A percentile compares a stretch with the other conserved stretches of the same genome.
Evolutionary conservation across 2,888 invertebrate species (phyloP).

Genomic region (Pyrrhia umbra): DNA sequence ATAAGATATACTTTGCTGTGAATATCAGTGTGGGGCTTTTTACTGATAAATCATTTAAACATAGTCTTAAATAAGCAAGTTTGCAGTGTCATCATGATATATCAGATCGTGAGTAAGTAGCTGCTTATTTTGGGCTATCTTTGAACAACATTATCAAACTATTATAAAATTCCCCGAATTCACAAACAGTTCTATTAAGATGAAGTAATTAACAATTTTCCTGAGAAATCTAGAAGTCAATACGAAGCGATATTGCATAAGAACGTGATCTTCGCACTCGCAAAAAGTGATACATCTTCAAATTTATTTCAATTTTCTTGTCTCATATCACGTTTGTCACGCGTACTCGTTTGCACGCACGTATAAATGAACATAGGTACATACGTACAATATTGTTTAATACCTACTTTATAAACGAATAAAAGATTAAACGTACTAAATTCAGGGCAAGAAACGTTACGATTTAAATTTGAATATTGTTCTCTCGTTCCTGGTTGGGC

Average conservation of each 20-base stretch:
- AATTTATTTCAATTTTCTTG: slow-evolving; percentile 32
- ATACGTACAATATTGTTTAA: slow-evolving; percentile 25
- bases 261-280: slow-evolving; percentile 46
- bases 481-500: slow-evolving; percentile 80
- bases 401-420: slow-evolving; percentile 49
- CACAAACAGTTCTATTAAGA: neutral
- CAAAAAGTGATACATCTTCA: slow-evolving; percentile 42
- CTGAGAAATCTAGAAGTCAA: slow-evolving; percentile 14
- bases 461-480: slow-evolving; percentile 80
- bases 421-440: slow-evolving; percentile 39
- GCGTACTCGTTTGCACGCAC: slow-evolving; percentile 30
- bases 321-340: slow-evolving; percentile 46
- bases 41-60: neutral
- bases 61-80: neutral
- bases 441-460: slow-evolving; percentile 71
- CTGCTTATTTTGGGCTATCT: neutral
- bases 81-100: neutral
- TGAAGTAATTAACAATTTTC: neutral
- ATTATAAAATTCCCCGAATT: neutral
- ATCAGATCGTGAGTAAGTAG: neutral
- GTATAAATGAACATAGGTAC: slow-evolving; percentile 34
- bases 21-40: slow-evolving; percentile 7
- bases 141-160: neutral
- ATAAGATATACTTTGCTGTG: slow-evolving; percentile 4
- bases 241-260: slow-evolving; percentile 36